Evolutionary conservation across 2,888 invertebrate genomes (phyloP), one percentile per base, ranked within the genome.

Genomic region (Xylocampa areola): DNA sequence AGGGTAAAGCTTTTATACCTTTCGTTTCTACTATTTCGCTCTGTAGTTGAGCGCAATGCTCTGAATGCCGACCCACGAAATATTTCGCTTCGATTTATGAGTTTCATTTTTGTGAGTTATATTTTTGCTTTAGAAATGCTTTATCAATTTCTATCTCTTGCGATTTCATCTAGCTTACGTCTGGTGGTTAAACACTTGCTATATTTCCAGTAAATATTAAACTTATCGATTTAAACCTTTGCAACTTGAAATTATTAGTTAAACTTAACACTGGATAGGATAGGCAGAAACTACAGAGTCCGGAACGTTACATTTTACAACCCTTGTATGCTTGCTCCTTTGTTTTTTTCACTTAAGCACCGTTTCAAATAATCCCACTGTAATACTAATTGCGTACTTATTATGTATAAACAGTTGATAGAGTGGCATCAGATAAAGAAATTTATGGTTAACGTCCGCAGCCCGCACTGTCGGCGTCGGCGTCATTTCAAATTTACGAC

Each of bases 1-100:
- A 91, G 92, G 92, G 92, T 91, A 87, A 90, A 90, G 89, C 92
- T 91, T 92, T 92, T 90, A 91, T 93, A 89, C 91, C 91, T 90
- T 89, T 91, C 89, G 87, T 91, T 91, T 91, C 88, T 90, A 87
- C 85, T 89, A 89, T 88, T 85, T 86, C 88, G 85, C 74, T 88
- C 80, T 89, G 87, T 89, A 91, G 92, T 89, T 86, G 86, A 86
- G 82, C 84, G 86, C 84, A 85, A 81, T 80, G 79, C 85, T 85
- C 81, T 86, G 87, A 88, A 91, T 88, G 78, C 87, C 80, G 82
- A 84, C 81, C 84, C 81, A 84, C 85, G 82, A 88, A 91, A 91
- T 90, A 90, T 89, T 91, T 85, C 83, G 85, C 84, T 88, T 87
- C 91, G 89, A 92, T 93, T 92, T 92, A 91, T 88, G 88, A 83